Base-by-base conservation (phyloP, 1,140 invertebrate species). In the Theocolax elegans region DNA sequence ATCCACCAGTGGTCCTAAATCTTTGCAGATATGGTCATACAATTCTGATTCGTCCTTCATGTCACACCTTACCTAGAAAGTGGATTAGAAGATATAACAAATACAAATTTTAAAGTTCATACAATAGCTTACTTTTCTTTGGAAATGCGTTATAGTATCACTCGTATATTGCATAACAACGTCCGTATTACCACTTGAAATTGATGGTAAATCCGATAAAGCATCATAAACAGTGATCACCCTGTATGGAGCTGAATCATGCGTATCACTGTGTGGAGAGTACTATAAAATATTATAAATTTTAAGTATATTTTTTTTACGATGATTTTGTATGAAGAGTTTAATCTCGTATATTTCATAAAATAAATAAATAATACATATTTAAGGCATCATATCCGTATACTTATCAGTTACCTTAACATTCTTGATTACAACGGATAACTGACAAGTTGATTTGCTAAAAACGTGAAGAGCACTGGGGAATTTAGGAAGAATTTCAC, bases 391-490 rank as follows among this genome's bases (percentile, higher is more conserved):
- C n/a, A 44, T 15, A 49, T 51, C 40, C 31, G 31, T 62, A 29
- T 48, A 27, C 7, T 15, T 46, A 29, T 46, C 29, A 17, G 49
- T 71, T 74, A 83, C 81, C 51, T 82, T 90, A 78, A 90, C 93
- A 8, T 92, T 91, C 80, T 94, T 93, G 13, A 96, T 89, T 1
- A 90, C 84, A 6, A 95, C 89, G n/a, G 88, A 89, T 1, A 94
- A 79, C 31, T 91, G 89, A 74, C 90, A 93, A 7, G 91, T 90
- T 60, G 90, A 87, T 60, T 90, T 89, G 73, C 89, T 91, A 80
- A 97, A 97, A 1, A 92, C 91, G 82, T 96, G 92, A 1, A 87
- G 88, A 0, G 94, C 93, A 82, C 95, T 92, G 2, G 95, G 95
- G 80, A 91, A 95, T 13, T 87, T 82, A 1, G 95, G 94, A n/a